Conservation (phyloP, 2,888 invertebrate species). For the Reticulitermes lucifugus region DNA sequence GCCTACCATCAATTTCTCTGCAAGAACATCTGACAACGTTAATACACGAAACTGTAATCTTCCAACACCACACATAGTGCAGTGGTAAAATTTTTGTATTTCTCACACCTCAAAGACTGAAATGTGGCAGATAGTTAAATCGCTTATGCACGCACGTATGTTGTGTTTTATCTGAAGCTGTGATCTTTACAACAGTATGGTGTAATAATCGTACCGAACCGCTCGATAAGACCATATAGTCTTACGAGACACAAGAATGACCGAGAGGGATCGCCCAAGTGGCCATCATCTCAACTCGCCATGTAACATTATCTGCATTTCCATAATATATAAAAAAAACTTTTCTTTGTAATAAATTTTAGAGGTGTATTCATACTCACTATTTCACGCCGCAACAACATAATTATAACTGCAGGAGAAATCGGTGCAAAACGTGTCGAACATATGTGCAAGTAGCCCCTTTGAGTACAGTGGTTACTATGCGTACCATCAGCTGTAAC, state of each 20-base stretch:
- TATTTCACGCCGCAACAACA: too few species aligned
- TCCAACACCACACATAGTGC: too few species aligned
- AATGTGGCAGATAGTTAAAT: background rate
- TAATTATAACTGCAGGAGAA: background rate
- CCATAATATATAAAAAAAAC: background rate
- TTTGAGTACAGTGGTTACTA: too few species aligned
- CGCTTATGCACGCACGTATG: background rate
- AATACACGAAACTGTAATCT: too few species aligned
- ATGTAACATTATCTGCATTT: background rate
- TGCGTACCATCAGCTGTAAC: too few species aligned
- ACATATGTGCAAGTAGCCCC: background rate
- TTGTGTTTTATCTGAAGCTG: background rate
- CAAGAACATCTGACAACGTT: too few species aligned
- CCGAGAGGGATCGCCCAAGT: background rate
- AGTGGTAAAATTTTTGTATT: too few species aligned
- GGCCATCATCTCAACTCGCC: background rate
- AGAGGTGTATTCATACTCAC: background rate
- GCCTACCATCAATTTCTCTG: too few species aligned
- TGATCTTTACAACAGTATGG: background rate
- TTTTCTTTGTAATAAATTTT: background rate
- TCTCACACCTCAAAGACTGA: too few species aligned
- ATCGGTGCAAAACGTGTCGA: background rate
- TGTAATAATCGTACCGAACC: conserved; percentile 12
- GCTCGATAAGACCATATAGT: conserved; percentile 17
- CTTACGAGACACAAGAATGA: background rate